A percentile compares a stretch with the other conserved stretches of the same genome.
Evolutionary conservation across 2,797 vertebrate genomes (phyloP).

Genomic region (Chaetodon trifasciatus): DNA sequence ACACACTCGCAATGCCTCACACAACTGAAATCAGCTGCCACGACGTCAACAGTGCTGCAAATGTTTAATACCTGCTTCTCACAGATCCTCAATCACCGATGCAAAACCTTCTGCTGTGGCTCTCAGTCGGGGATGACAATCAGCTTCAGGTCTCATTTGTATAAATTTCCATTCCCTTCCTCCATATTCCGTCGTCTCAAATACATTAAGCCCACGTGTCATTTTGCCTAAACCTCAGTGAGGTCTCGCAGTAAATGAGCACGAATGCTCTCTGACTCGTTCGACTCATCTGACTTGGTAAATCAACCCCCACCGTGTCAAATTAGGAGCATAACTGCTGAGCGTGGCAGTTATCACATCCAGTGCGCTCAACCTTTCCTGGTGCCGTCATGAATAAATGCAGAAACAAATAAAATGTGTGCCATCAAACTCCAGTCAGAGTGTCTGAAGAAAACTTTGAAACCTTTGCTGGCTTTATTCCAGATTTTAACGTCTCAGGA

Average conservation of each 20-base stretch:
- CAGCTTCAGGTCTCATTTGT: background rate
- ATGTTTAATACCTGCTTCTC: conserved; percentile 1
- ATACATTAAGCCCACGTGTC: background rate
- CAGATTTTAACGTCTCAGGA: background rate
- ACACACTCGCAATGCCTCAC: too few species aligned
- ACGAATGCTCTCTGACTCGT: background rate
- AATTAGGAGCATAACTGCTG: conserved; percentile 5
- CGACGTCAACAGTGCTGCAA: background rate
- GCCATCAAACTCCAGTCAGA: background rate
- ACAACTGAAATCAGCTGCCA: background rate
- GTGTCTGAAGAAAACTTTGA: background rate
- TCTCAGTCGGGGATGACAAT: background rate
- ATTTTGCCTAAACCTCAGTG: background rate
- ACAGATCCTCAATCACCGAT: background rate
- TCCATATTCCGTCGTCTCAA: background rate
- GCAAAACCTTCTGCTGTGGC: background rate
- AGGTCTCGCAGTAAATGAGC: background rate
- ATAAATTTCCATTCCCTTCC: conserved; percentile 7
- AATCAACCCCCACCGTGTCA: conserved; percentile 29
- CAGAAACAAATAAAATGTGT: conserved; percentile 14
- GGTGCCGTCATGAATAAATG: background rate
- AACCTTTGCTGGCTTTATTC: background rate
- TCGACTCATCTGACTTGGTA: conserved; percentile 19
- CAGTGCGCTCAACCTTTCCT: background rate
- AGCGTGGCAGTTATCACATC: background rate